phyloP scores from a whole-genome alignment of 1,140 invertebrate species.

The Drosophila oshimai region DNA sequence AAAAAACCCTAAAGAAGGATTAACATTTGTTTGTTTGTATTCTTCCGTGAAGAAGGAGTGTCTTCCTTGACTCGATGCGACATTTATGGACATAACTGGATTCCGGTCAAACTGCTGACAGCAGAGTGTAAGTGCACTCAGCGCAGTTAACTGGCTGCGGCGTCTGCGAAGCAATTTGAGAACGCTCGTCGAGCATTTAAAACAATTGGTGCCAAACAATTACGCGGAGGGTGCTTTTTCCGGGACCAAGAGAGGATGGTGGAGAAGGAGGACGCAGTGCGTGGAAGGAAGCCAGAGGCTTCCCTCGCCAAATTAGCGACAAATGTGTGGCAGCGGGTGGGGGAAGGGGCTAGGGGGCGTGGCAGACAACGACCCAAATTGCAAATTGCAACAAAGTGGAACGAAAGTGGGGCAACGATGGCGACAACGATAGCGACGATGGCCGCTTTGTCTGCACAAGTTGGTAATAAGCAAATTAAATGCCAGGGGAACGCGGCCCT shows the following conservation, averaged over 20 bases:
- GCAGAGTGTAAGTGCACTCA: slow-evolving; percentile 41
- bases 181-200: slow-evolving; percentile 69
- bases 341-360: background rate
- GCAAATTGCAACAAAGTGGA: slow-evolving; percentile 73
- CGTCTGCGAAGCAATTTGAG: slow-evolving; percentile 63
- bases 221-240: slow-evolving; percentile 28
- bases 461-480: slow-evolving; percentile 76
- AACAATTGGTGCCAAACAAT: slow-evolving; percentile 78
- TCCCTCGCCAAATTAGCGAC: slow-evolving; percentile 67
- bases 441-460: slow-evolving; percentile 61
- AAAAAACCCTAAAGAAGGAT: too few species aligned
- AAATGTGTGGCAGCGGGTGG: slow-evolving; percentile 43
- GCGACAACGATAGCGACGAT: slow-evolving; percentile 43
- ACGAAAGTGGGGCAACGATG: slow-evolving; percentile 52
- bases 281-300: slow-evolving; percentile 35
- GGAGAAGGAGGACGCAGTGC: background rate
- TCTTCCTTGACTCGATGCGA: background rate
- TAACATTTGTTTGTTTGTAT: too few species aligned
- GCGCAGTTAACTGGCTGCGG: slow-evolving; percentile 35
- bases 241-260: too few species aligned
- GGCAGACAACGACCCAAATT: slow-evolving; percentile 62
- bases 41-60: too few species aligned
- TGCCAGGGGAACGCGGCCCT: slow-evolving; percentile 21
- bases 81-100: slow-evolving; percentile 14
- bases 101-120: slow-evolving; percentile 9